phyloP scores from a whole-genome alignment of 2,888 invertebrate genomes.

The Drosophila fungiperda region DNA sequence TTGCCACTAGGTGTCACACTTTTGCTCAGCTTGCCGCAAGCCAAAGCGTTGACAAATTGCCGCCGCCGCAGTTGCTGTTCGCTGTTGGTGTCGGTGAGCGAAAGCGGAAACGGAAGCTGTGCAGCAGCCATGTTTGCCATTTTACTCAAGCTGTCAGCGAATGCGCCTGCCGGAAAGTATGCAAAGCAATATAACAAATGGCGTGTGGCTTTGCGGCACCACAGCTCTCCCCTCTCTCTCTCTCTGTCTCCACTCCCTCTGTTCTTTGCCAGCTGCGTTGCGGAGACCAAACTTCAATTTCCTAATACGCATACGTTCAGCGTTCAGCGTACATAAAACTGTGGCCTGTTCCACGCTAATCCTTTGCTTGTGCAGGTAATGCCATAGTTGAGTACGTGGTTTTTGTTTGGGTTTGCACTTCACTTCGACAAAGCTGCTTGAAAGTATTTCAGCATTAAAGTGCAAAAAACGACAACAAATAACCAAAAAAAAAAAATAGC shows the following conservation, averaged over 20 bases:
- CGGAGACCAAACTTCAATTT: constrained; percentile 58
- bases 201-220: constrained; percentile 55
- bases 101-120: constrained; percentile 28
- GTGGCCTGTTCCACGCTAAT: constrained; percentile 43
- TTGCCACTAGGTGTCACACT: constrained; percentile 66
- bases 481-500: constrained; percentile 10
- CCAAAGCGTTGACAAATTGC: constrained; percentile 78
- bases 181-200: constrained; percentile 71
- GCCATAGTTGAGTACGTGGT: background rate
- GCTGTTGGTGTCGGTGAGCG: background rate
- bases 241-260: too few relatives aligned
- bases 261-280: constrained; percentile 3
- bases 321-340: constrained; percentile 15
- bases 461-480: constrained; percentile 23
- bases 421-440: constrained; percentile 20
- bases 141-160: constrained; percentile 78
- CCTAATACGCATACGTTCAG: constrained; percentile 52
- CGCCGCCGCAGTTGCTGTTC: constrained; percentile 25
- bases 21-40: constrained; percentile 74
- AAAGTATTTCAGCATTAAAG: constrained; percentile 71
- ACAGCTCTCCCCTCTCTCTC: background rate
- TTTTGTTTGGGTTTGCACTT: constrained; percentile 28
- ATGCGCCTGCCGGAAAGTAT: constrained; percentile 64
- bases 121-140: constrained; percentile 66
- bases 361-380: constrained; percentile 37